Conservation (phyloP, 2,113 vertebrate genomes). For the Chloropsis hardwickii region DNA sequence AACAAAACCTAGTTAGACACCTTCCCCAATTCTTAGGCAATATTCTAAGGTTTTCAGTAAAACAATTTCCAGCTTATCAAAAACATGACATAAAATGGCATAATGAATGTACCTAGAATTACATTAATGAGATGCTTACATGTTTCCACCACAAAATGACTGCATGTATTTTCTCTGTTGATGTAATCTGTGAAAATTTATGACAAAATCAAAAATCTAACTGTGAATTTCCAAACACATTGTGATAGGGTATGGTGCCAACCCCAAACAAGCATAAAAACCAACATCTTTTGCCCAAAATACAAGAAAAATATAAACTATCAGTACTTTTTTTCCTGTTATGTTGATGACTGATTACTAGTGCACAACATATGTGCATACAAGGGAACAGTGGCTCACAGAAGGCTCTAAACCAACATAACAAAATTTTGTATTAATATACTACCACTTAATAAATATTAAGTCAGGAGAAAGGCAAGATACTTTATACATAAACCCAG, state of each 20-base stretch:
- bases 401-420: slow-evolving; percentile 58
- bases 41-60: slow-evolving; percentile 11
- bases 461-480: neutral
- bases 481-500: neutral
- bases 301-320: neutral
- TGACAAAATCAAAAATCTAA: slow-evolving; percentile 83
- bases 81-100: slow-evolving; percentile 70
- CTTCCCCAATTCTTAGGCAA: neutral
- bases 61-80: slow-evolving; percentile 37
- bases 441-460: neutral
- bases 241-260: slow-evolving; percentile 72
- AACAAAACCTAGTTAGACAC: neutral
- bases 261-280: slow-evolving; percentile 68
- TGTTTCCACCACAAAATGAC: slow-evolving; percentile 83
- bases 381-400: neutral
- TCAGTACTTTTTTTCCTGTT: neutral
- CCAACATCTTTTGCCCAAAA: slow-evolving; percentile 5
- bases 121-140: slow-evolving; percentile 83
- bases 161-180: slow-evolving; percentile 83
- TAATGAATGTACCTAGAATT: slow-evolving; percentile 77
- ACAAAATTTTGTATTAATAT: neutral
- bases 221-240: slow-evolving; percentile 76
- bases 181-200: slow-evolving; percentile 83
- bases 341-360: neutral
- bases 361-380: neutral